Evolutionary conservation across 2,888 invertebrate genomes (phyloP), one percentile per base, ranked within the genome.

Genomic region (Brachylomia viminalis): DNA sequence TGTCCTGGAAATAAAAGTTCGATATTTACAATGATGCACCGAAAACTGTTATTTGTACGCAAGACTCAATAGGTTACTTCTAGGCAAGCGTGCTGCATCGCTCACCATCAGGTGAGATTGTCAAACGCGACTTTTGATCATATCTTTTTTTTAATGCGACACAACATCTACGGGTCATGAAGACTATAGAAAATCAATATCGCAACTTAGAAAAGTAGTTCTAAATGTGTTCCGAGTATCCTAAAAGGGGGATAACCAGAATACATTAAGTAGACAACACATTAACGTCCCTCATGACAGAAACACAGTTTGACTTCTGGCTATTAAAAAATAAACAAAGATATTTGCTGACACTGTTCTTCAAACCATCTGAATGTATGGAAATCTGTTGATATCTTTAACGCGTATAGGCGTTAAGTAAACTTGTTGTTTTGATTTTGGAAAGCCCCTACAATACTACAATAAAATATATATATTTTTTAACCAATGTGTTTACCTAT

Each of bases 1-100:
- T 96, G 56, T 96, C 95, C 97, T 98, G 91, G 81, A 92, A 90
- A 81, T 23, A 27, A 66, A 77, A 59, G 47, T 17, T 33, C 17
- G 11, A 38, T 52, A 38, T 67, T 33, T 38, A 38, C 49, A n/a
- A 52, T 52, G 20, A n/a, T 52, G 7, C 23, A 23, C 13, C 7
- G 6, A 49, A 52, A 17, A 4, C 7, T n/a, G 2, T 67, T 52
- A 20, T n/a, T 17, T n/a, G 17, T 11, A 33, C 15, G n/a, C 11
- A 45, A 20, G 10, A 38, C 4, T 2, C 2, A 2, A 38, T 38
- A 6, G 38, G 6, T 38, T 38, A 4, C 6, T 4, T 38, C 4
- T 38, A 6, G 38, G 4, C 38, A 2, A 38, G 38, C 38, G 38
- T 38, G n/a, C n/a, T n/a, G n/a, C n/a, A n/a, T n/a, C n/a, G n/a